Conservation (phyloP, 2,113 vertebrate species). For the Chaetodon trifascialis region DNA sequence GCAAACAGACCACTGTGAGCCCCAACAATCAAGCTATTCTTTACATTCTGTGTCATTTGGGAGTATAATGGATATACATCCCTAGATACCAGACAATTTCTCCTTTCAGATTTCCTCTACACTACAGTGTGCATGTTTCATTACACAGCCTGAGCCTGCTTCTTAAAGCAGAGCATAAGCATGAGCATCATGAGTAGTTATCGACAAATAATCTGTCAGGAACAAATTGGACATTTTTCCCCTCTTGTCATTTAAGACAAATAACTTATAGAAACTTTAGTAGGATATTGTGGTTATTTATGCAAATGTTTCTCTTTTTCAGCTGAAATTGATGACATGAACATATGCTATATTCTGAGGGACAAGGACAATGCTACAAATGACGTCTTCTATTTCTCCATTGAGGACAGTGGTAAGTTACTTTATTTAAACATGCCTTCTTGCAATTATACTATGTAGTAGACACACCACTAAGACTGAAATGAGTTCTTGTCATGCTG, state of each 20-base stretch:
- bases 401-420: conserved; percentile 88
- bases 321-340: conserved; percentile 90
- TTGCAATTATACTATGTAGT: neutral
- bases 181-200: neutral
- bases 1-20: conserved; percentile 28
- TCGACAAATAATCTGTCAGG: conserved; percentile 12
- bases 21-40: conserved; percentile 38
- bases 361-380: conserved; percentile 83
- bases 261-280: neutral
- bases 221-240: conserved; percentile 18
- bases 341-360: conserved; percentile 86
- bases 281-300: conserved; percentile 9
- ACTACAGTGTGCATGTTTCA: conserved; percentile 28
- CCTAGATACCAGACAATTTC: conserved; percentile 27
- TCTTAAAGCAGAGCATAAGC: conserved; percentile 10
- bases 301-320: conserved; percentile 42
- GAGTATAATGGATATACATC: conserved; percentile 40
- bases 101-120: conserved; percentile 2
- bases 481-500: neutral
- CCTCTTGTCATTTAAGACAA: conserved; percentile 6
- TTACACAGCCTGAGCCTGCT: conserved; percentile 13
- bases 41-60: conserved; percentile 45
- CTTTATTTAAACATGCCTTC: neutral
- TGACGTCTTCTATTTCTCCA: conserved; percentile 89
- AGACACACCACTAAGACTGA: neutral